These are phyloP conservation scores for Danionella cerebrum DNA, from an alignment of 2,113 vertebrate species.

Conservation along the genomic window DNA sequence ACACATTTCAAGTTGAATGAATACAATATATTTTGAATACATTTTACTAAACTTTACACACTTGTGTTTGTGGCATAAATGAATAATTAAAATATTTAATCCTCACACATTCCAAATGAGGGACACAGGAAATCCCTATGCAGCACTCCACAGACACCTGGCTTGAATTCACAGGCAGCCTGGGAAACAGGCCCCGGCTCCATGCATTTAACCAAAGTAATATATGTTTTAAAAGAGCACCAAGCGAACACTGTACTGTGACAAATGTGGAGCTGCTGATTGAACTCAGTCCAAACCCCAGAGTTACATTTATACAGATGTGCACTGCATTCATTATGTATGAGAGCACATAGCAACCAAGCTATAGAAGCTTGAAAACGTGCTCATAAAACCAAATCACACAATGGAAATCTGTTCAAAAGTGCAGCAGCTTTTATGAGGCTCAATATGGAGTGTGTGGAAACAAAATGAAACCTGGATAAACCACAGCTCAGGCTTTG, in stretches of 20 bases:
- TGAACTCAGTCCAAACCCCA: not conserved
- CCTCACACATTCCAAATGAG: no score
- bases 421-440: not conserved
- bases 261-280: not conserved
- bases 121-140: no score
- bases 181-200: not conserved
- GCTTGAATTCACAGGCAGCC: not conserved
- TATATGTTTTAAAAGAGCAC: not conserved
- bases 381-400: not conserved
- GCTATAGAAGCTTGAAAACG: not conserved
- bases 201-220: not conserved
- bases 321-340: no score
- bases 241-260: not conserved
- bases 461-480: slow-evolving; percentile 20
- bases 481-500: slow-evolving; percentile 27
- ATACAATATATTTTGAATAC: no score
- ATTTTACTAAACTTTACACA: no score
- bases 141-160: not conserved
- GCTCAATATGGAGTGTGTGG: slow-evolving; percentile 10
- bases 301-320: not conserved
- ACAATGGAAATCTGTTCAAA: slow-evolving; percentile 10
- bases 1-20: no score
- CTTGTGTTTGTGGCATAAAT: no score
- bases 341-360: not conserved
- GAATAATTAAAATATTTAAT: no score